Conservation (phyloP, 2,113 vertebrate species). For the Aspiorhynchus laticeps region DNA sequence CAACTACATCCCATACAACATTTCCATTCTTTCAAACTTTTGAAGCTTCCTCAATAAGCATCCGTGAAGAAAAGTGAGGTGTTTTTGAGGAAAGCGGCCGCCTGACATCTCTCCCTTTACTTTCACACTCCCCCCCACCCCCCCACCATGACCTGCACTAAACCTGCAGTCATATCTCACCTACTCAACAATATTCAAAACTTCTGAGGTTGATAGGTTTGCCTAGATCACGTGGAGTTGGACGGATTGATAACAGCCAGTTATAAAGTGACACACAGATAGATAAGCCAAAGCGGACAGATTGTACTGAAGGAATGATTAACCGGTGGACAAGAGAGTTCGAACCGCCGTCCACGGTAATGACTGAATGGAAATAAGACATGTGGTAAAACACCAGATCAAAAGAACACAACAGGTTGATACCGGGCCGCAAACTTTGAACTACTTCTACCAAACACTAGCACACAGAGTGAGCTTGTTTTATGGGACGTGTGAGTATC, state of each 20-base stretch:
- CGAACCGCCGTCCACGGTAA: conserved; percentile 72
- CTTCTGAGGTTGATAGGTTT: conserved; percentile 75
- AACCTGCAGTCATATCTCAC: conserved; percentile 78
- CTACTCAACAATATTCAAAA: conserved; percentile 77
- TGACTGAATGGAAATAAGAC: conserved; percentile 63
- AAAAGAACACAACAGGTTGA: conserved; percentile 55
- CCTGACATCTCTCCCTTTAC: conserved; percentile 75
- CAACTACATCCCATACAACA: conserved; percentile 69
- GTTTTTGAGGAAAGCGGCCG: conserved; percentile 63
- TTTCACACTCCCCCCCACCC: conserved; percentile 34
- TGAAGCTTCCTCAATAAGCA: conserved; percentile 69
- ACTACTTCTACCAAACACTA: conserved; percentile 21
- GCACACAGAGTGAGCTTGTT: background rate
- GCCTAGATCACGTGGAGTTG: conserved; percentile 67
- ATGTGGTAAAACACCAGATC: conserved; percentile 74
- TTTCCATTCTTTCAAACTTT: conserved; percentile 68
- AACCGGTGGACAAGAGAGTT: conserved; percentile 74
- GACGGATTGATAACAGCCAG: conserved; percentile 82
- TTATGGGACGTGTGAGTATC: background rate
- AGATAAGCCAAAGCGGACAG: conserved; percentile 91
- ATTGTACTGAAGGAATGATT: conserved; percentile 92
- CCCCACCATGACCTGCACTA: conserved; percentile 73
- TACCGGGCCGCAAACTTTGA: conserved; percentile 50
- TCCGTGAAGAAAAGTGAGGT: conserved; percentile 66
- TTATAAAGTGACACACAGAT: conserved; percentile 94